Conservation (phyloP, 2,888 invertebrate genomes). For the Acronicta psi region DNA sequence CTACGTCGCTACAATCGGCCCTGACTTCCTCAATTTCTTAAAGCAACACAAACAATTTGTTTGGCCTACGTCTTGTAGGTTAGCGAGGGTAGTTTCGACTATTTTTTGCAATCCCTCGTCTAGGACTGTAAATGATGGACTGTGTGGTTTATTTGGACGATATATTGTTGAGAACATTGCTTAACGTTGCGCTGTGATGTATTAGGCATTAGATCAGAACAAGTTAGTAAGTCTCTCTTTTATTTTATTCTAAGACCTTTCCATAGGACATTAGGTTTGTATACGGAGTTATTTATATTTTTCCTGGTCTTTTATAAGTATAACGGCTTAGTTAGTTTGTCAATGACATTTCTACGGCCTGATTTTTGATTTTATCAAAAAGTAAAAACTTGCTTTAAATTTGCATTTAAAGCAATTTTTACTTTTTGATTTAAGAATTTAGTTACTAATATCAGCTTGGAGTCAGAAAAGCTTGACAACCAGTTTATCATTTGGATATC, state of each 20-base stretch:
- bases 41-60: slow-evolving; percentile 53
- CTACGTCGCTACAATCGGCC: slow-evolving; percentile 37
- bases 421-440: too few relatives aligned
- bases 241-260: not conserved
- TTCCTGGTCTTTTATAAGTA: too few relatives aligned
- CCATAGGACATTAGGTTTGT: not conserved
- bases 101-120: slow-evolving; percentile 47
- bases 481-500: too few relatives aligned
- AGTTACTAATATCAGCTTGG: too few relatives aligned
- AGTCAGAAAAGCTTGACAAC: too few relatives aligned
- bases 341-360: too few relatives aligned
- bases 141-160: slow-evolving; percentile 38
- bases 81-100: slow-evolving; percentile 15
- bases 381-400: too few relatives aligned
- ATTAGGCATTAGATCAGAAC: not conserved
- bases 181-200: slow-evolving; percentile 6
- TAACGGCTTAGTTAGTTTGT: too few relatives aligned
- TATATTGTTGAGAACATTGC: slow-evolving; percentile 21
- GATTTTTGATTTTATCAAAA: too few relatives aligned
- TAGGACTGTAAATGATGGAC: slow-evolving; percentile 38
- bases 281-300: too few relatives aligned
- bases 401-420: too few relatives aligned
- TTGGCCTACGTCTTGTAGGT: slow-evolving; percentile 37
- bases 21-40: slow-evolving; percentile 55
- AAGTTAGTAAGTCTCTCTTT: not conserved